Base-by-base conservation (phyloP, 2,113 vertebrate species). In the Amphilophus citrinellus region DNA sequence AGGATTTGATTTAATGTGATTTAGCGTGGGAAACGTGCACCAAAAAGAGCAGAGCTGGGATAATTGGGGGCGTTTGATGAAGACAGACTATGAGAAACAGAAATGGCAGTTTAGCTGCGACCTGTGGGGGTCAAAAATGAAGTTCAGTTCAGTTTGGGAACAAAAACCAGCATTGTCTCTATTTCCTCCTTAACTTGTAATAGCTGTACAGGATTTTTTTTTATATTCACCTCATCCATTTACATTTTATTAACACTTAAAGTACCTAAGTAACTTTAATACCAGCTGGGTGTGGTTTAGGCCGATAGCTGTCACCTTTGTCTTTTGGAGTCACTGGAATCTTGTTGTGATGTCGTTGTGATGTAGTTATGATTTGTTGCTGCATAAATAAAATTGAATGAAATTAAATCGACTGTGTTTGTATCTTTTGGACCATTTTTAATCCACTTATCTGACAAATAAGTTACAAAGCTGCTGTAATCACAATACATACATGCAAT, bases 51-150 rank as follows among this genome's bases (percentile, higher is more conserved):
- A 22, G 13, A 6, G 17, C 32, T 58, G 24, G 39, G 53, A 80
- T 76, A 79, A 81, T 85, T 80, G 44, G 59, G 32, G 14, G 11
- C 10, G 1, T 35, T n/a, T 73, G 65, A 86, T 53, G 82, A 76
- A 79, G 75, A 85, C 66, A 47, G 60, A 83, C 37, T 22, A n/a
- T 37, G 39, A 88, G 79, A 61, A 88, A 66, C 58, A 78, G 6
- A 73, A 56, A 73, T 17, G 32, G 24, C 10, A 32, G 47, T 5
- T 73, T 73, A 80, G 27, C 66, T 73, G 27, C 66, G 32, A 73
- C 68, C 68, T 56, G 27, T 73, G 44, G 24, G 66, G 24, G 24
- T 73, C 17, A 53, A 73, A 50, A 73, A 73, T 32, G 2, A 73
- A 53, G 44, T 0, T 35, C 17, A 1, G 27, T 73, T 27, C 17